A percentile compares a stretch with the other conserved stretches of the same genome.
Evolutionary conservation across 2,888 invertebrate species (phyloP).

Genomic region (Plemyria rubiginata): DNA sequence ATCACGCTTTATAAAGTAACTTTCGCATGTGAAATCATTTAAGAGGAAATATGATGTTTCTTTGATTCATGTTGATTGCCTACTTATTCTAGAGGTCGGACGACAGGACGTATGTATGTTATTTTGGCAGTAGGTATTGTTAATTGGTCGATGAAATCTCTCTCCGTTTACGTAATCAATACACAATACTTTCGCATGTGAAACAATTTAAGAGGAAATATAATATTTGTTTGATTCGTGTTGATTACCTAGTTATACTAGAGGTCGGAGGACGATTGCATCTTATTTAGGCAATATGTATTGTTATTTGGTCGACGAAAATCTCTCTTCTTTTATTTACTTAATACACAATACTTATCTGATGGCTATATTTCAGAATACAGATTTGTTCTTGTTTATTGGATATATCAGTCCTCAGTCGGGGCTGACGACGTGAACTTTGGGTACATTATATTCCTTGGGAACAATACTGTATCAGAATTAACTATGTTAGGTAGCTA

Average conservation of each 20-base stretch:
- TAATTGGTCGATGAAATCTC: not conserved
- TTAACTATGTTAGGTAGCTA: not conserved
- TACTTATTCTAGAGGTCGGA: not conserved
- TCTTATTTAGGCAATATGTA: not conserved
- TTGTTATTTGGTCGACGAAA: not conserved
- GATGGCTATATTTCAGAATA: not conserved
- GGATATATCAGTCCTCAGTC: no score
- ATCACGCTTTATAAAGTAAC: constrained; percentile 9
- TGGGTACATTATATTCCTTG: no score
- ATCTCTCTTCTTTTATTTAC: not conserved
- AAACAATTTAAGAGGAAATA: constrained; percentile 11
- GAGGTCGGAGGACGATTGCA: not conserved
- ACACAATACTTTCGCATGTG: not conserved
- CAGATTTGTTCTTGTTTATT: not conserved
- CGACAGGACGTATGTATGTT: not conserved
- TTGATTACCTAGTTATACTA: not conserved
- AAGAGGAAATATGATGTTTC: not conserved
- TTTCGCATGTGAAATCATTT: constrained; percentile 13
- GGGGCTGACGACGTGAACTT: no score
- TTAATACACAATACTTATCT: no score
- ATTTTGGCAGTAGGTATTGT: not conserved
- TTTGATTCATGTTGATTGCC: not conserved
- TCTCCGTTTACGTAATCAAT: not conserved
- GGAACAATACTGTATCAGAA: no score
- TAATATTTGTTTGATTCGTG: not conserved